phyloP scores from a whole-genome alignment of 1,140 invertebrate species.

The Hyposmocoma kahamanoa region DNA sequence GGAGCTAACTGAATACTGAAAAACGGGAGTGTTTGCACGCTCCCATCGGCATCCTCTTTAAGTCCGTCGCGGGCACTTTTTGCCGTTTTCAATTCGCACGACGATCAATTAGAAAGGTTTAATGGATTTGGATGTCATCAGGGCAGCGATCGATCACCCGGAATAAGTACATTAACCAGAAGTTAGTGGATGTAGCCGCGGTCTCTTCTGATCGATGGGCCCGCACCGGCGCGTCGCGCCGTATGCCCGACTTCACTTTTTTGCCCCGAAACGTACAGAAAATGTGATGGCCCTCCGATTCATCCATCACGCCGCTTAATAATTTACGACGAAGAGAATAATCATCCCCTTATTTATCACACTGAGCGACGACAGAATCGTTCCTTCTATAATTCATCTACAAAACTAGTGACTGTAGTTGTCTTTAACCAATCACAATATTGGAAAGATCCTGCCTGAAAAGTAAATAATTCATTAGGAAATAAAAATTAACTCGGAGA shows the following conservation, averaged over 20 bases:
- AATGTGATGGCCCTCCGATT: not conserved
- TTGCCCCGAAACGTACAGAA: not conserved
- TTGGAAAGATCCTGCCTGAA: too few relatives aligned
- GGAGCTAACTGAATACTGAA: too few relatives aligned
- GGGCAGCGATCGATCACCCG: conserved; percentile 51
- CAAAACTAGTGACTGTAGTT: too few relatives aligned
- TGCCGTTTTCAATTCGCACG: conserved; percentile 49
- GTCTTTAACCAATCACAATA: too few relatives aligned
- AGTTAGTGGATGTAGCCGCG: conserved; percentile 29
- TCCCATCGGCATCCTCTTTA: too few relatives aligned
- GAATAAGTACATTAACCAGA: conserved; percentile 53
- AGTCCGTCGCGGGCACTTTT: conserved; percentile 21
- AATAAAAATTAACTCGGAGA: too few relatives aligned
- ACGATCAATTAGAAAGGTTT: conserved; percentile 64
- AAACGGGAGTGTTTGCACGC: too few relatives aligned
- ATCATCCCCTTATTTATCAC: not conserved
- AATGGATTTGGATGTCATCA: conserved; percentile 56
- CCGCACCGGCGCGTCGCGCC: not conserved
- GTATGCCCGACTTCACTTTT: not conserved
- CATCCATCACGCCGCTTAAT: not conserved
- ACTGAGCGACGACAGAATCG: too few relatives aligned
- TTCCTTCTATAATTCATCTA: too few relatives aligned
- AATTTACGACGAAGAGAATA: not conserved
- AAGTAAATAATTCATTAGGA: too few relatives aligned
- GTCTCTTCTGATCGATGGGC: conserved; percentile 43